A percentile compares a stretch with the other conserved stretches of the same genome.
Conservation (phyloP, 2,888 invertebrate genomes). For the Escarpia spicata region DNA sequence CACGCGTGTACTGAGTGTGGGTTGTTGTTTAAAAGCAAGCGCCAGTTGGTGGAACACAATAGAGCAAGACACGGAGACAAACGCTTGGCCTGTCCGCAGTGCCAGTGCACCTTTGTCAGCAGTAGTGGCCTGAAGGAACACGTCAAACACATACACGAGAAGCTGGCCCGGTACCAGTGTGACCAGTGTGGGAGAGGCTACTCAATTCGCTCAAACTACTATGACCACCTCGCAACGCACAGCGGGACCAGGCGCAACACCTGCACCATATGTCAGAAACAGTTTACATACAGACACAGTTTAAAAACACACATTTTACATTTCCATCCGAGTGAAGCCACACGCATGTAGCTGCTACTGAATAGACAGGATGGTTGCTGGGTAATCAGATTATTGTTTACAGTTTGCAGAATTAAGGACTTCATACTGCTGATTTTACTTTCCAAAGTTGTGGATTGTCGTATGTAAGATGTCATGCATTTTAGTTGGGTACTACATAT, state of each 20-base stretch:
- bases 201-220: not conserved
- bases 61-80: not conserved
- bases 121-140: conserved; percentile 5
- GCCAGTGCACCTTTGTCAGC: not conserved
- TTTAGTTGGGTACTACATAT: too few species aligned
- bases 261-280: not conserved
- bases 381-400: not conserved
- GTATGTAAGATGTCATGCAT: not conserved
- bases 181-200: not conserved
- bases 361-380: not conserved
- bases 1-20: not conserved
- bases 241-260: not conserved
- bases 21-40: not conserved
- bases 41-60: not conserved
- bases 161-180: not conserved
- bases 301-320: not conserved
- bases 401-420: not conserved
- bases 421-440: not conserved
- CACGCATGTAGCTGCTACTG: not conserved
- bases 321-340: not conserved
- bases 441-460: not conserved
- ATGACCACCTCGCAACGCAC: not conserved
- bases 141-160: not conserved
- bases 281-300: conserved; percentile 4
- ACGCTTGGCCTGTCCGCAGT: not conserved